Conservation (phyloP, 2,888 invertebrate genomes). For the Cephus spinipes region DNA sequence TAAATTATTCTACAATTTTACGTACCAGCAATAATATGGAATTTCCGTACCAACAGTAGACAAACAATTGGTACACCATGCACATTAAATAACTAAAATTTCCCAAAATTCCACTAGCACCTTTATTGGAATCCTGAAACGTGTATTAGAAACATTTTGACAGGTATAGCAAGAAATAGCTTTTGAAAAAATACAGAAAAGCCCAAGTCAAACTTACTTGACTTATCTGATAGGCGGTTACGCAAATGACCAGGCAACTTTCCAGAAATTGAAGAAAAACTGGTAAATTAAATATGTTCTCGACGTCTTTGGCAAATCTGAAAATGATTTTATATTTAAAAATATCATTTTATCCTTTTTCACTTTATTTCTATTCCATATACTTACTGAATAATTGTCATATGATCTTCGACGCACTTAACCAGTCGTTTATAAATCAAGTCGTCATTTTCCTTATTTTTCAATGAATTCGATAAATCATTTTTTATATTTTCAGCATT, state of each 20-base stretch:
- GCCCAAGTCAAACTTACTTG: not conserved
- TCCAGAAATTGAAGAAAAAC: not conserved
- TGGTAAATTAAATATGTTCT: not conserved
- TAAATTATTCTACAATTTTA: too few relatives aligned
- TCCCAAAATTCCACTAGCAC: not conserved
- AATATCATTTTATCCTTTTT: not conserved
- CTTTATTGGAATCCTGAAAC: too few relatives aligned
- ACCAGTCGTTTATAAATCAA: not conserved
- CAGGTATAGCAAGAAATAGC: too few relatives aligned
- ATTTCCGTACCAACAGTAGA: constrained; percentile 5
- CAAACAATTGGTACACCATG: not conserved
- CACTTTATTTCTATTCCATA: not conserved
- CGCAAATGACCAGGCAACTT: not conserved
- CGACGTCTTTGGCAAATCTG: not conserved
- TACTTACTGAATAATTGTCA: not conserved
- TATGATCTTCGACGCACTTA: not conserved
- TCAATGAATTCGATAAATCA: not conserved
- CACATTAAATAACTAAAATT: not conserved
- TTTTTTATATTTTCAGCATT: not conserved
- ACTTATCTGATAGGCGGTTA: not conserved
- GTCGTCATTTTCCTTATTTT: not conserved
- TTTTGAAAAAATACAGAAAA: too few relatives aligned
- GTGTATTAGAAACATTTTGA: not conserved
- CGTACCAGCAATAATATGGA: not conserved
- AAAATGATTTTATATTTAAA: not conserved